Percentiles rank a stretch among this genome's conserved stretches.
Conservation (phyloP, 2,113 vertebrate species). For the Triplophysa rosa region DNA sequence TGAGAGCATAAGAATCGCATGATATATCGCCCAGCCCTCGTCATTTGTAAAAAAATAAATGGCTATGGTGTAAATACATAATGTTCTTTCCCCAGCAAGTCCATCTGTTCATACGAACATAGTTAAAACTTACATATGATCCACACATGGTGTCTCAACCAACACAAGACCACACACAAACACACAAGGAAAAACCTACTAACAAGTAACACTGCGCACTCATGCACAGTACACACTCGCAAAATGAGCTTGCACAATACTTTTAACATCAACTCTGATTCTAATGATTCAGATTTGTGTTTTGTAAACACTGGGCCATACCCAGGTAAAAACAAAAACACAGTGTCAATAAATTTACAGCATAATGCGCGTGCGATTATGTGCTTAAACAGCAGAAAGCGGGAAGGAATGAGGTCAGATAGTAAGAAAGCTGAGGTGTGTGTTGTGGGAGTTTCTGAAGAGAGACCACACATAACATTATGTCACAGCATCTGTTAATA, state of each 20-base stretch:
- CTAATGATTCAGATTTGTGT: neutral
- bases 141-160: constrained; percentile 63
- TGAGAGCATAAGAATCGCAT: too few species aligned
- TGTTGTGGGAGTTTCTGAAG: neutral
- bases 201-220: constrained; percentile 5
- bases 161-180: constrained; percentile 60
- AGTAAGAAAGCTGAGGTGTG: neutral
- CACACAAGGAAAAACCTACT: neutral
- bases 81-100: neutral
- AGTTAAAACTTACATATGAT: constrained; percentile 59
- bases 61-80: too few species aligned
- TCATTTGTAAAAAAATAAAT: too few species aligned
- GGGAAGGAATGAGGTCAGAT: neutral
- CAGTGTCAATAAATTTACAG: neutral
- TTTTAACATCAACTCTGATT: neutral
- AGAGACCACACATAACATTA: neutral
- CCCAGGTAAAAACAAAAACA: neutral
- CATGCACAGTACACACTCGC: constrained; percentile 10
- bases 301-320: neutral
- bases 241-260: neutral
- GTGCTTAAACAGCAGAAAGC: neutral
- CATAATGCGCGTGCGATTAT: neutral
- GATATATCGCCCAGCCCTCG: too few species aligned
- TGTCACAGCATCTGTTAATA: neutral
- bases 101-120: constrained; percentile 62